Conservation (phyloP, 2,888 invertebrate species). For the Pogonocherus hispidulus region DNA sequence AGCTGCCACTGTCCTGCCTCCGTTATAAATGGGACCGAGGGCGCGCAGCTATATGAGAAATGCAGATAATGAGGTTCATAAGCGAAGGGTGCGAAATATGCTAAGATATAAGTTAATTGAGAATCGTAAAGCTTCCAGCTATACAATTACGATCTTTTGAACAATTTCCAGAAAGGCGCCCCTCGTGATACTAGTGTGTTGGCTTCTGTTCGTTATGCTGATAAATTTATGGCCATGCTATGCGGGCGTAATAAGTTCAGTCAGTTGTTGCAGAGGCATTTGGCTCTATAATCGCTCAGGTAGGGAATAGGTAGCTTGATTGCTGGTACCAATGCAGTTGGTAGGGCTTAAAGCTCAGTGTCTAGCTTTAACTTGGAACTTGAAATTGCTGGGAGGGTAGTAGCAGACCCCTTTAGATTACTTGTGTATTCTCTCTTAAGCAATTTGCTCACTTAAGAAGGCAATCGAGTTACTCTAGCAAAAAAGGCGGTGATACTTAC, state of each 20-base stretch:
- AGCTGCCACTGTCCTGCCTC: slow-evolving; percentile 38
- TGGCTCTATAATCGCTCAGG: background rate
- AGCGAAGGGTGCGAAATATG: slow-evolving; percentile 56
- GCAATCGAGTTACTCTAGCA: too few species aligned
- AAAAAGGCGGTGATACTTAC: too few species aligned
- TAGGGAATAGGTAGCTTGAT: background rate
- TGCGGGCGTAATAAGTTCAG: background rate
- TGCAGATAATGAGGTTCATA: slow-evolving; percentile 57
- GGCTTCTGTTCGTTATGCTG: slow-evolving; percentile 59
- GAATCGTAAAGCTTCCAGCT: slow-evolving; percentile 60
- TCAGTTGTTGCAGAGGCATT: background rate
- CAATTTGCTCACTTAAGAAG: too few species aligned
- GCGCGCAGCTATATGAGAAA: slow-evolving; percentile 44
- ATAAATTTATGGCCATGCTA: slow-evolving; percentile 58
- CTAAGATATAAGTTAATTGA: slow-evolving; percentile 61
- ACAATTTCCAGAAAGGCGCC: slow-evolving; percentile 59
- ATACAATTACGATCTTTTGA: slow-evolving; percentile 64
- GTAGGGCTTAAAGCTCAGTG: too few species aligned
- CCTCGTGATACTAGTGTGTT: slow-evolving; percentile 27
- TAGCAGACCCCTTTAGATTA: too few species aligned
- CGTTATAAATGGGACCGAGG: slow-evolving; percentile 52
- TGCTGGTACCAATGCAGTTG: too few species aligned
- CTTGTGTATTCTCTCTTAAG: too few species aligned
- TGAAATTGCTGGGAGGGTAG: too few species aligned
- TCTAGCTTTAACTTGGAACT: too few species aligned